A percentile compares a stretch with the other conserved stretches of the same genome.
Conservation (phyloP, 2,888 invertebrate species). For the Drosophila helvetica region DNA sequence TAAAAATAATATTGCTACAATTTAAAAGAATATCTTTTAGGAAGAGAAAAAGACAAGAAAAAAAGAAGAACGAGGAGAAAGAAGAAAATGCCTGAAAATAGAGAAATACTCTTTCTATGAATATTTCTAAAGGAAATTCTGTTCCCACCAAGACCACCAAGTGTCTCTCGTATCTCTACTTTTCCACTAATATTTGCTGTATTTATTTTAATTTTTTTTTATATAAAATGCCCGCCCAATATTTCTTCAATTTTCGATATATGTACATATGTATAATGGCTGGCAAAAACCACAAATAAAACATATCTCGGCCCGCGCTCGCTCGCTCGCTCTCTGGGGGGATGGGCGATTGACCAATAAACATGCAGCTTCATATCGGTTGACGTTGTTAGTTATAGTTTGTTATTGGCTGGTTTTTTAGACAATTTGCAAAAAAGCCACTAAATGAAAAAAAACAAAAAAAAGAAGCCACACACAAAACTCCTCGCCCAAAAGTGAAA, state of each 20-base stretch:
- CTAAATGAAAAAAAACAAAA: background rate
- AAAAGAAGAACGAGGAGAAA: too few species aligned
- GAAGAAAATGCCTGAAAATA: background rate
- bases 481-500: constrained; percentile 72
- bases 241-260: constrained; percentile 46
- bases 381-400: constrained; percentile 77
- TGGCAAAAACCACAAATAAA: constrained; percentile 26
- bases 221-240: constrained; percentile 50
- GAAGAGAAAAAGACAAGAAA: background rate
- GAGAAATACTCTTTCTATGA: too few species aligned
- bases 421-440: constrained; percentile 30
- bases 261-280: constrained; percentile 29
- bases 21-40: background rate
- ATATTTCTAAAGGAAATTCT: too few species aligned
- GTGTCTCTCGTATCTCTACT: too few species aligned
- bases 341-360: constrained; percentile 81
- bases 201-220: background rate
- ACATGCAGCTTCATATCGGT: constrained; percentile 82
- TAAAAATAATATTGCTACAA: background rate
- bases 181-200: too few species aligned
- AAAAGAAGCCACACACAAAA: constrained; percentile 5
- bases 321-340: constrained; percentile 28
- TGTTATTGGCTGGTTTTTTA: constrained; percentile 66
- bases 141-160: too few species aligned
- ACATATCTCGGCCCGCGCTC: constrained; percentile 27